A percentile compares a stretch with the other conserved stretches of the same genome.
Evolutionary conservation across 2,113 vertebrate species (phyloP).

Genomic region (Poeciliopsis turrubarensis): DNA sequence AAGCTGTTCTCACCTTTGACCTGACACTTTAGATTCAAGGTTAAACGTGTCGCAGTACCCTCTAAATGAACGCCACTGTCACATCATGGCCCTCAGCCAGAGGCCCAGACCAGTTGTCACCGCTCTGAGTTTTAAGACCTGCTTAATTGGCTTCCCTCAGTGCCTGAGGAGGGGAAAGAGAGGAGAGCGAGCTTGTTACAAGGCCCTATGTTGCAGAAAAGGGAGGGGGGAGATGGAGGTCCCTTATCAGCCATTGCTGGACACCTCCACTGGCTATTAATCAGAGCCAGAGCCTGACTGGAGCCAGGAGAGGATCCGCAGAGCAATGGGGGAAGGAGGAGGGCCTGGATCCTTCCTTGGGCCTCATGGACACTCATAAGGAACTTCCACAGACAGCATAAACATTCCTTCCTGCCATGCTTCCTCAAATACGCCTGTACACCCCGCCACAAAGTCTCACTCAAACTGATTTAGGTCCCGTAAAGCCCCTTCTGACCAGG

Average conservation of each 20-base stretch:
- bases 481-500: slow-evolving; percentile 79
- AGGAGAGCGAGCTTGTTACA: slow-evolving; percentile 63
- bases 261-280: slow-evolving; percentile 93
- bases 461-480: slow-evolving; percentile 88
- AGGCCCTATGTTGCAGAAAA: slow-evolving; percentile 53
- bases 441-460: slow-evolving; percentile 60
- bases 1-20: slow-evolving; percentile 48
- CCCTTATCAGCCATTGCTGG: slow-evolving; percentile 89
- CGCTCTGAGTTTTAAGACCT: slow-evolving; percentile 70
- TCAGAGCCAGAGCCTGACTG: slow-evolving; percentile 88
- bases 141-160: slow-evolving; percentile 74
- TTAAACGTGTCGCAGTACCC: slow-evolving; percentile 49
- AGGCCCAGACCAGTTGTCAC: slow-evolving; percentile 73
- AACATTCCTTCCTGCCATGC: slow-evolving; percentile 76
- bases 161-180: slow-evolving; percentile 58
- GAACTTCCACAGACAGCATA: slow-evolving; percentile 87
- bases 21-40: slow-evolving; percentile 45
- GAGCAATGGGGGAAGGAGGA: slow-evolving; percentile 72
- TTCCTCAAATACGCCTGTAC: slow-evolving; percentile 42
- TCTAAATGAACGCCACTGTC: slow-evolving; percentile 51
- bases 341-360: slow-evolving; percentile 58
- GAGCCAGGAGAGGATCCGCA: slow-evolving; percentile 84
- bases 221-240: slow-evolving; percentile 59
- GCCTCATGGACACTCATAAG: slow-evolving; percentile 64
- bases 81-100: slow-evolving; percentile 49